Conservation (phyloP, 2,888 invertebrate genomes). For the Embidobia sp. region DNA sequence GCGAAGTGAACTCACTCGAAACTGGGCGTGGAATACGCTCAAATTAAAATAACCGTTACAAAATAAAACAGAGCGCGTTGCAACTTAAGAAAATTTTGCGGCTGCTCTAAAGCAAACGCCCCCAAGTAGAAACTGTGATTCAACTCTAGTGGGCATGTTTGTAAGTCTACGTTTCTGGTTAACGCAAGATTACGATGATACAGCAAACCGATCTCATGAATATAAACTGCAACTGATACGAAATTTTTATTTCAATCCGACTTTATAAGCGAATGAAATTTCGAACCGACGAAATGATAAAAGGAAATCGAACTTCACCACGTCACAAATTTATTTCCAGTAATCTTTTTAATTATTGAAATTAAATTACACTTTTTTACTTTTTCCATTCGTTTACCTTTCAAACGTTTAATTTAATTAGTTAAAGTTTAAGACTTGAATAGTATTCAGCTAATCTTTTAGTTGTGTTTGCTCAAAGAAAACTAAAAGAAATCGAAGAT, state of each 20-base stretch:
- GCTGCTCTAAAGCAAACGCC: slow-evolving; percentile 42
- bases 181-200: slow-evolving; percentile 16
- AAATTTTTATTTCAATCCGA: neutral
- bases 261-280: neutral
- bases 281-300: too few species aligned
- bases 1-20: slow-evolving; percentile 43
- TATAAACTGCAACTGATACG: neutral
- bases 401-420: too few species aligned
- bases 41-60: slow-evolving; percentile 51
- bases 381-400: too few species aligned
- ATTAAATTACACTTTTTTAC: too few species aligned
- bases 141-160: slow-evolving; percentile 18
- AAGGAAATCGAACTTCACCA: too few species aligned
- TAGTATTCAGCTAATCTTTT: too few species aligned
- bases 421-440: too few species aligned
- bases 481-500: too few species aligned
- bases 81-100: slow-evolving; percentile 46
- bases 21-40: slow-evolving; percentile 31
- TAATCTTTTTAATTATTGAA: too few species aligned
- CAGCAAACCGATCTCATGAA: slow-evolving; percentile 7
- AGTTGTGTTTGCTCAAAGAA: too few species aligned
- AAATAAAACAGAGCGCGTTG: slow-evolving; percentile 37
- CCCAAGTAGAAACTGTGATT: slow-evolving; percentile 35
- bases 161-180: slow-evolving; percentile 12
- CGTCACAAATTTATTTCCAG: too few species aligned